These are phyloP conservation scores for Saccostrea echinata DNA, from an alignment of 1,140 invertebrate genomes.

Conservation along the genomic window DNA sequence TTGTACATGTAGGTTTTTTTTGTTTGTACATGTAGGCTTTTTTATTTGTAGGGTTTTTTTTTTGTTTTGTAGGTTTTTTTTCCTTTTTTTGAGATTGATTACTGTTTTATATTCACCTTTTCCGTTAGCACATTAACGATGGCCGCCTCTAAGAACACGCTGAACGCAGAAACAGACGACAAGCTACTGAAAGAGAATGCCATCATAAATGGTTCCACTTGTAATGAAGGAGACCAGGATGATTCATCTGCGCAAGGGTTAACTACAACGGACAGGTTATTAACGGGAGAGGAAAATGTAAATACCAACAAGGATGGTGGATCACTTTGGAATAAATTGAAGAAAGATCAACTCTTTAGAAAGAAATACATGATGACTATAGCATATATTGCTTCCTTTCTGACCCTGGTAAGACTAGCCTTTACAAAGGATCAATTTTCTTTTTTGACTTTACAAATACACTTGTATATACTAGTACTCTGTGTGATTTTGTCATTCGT, in stretches of 20 bases:
- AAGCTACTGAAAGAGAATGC: background rate
- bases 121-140: background rate
- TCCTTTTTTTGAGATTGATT: no score
- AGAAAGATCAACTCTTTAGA: slow-evolving; percentile 8
- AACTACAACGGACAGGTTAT: background rate
- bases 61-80: no score
- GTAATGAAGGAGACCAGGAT: background rate
- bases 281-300: background rate
- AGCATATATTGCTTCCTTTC: background rate
- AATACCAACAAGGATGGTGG: background rate
- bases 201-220: background rate
- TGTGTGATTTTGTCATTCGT: no score
- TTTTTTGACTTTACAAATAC: no score
- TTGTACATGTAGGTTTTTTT: no score
- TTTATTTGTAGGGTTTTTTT: no score
- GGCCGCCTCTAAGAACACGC: background rate
- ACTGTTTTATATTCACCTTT: no score
- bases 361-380: background rate
- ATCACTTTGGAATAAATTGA: background rate
- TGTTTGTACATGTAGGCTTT: no score
- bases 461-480: no score
- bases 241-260: background rate
- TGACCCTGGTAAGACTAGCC: background rate
- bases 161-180: background rate
- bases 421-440: no score